A percentile compares a stretch with the other conserved stretches of the same genome.
These are phyloP conservation scores for Bimastos eiseni DNA, from an alignment of 2,888 invertebrate genomes.

Conservation along the genomic window DNA sequence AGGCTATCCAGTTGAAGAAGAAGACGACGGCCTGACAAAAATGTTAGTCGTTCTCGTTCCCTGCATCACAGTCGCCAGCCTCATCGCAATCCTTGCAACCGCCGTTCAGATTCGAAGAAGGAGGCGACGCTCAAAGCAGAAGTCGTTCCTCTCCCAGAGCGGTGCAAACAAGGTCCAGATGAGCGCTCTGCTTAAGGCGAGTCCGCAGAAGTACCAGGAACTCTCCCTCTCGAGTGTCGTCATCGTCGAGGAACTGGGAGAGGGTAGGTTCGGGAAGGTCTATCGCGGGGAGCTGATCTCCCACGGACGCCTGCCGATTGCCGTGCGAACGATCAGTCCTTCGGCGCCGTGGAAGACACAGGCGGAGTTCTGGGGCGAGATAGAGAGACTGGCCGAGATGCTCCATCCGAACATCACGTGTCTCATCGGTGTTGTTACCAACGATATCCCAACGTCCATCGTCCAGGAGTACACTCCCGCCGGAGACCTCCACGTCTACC, in stretches of 20 bases:
- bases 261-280: constrained; percentile 90
- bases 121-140: not conserved
- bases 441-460: constrained; percentile 88
- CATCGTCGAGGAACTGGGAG: constrained; percentile 58
- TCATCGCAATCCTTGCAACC: not conserved
- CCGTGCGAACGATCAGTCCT: constrained; percentile 90
- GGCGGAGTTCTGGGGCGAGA: constrained; percentile 78
- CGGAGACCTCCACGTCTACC: constrained; percentile 93
- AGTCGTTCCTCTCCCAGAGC: not conserved
- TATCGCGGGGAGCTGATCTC: constrained; percentile 83
- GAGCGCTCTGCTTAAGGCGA: not conserved
- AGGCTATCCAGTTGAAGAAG: not conserved
- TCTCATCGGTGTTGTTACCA: constrained; percentile 85
- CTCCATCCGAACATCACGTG: constrained; percentile 94
- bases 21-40: not conserved
- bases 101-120: not conserved
- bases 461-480: constrained; percentile 93
- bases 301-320: constrained; percentile 81
- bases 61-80: not conserved
- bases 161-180: not conserved
- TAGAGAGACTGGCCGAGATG: constrained; percentile 89
- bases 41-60: not conserved
- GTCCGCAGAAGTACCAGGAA: not conserved
- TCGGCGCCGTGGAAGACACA: constrained; percentile 85
- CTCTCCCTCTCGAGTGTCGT: constrained; percentile 76